Evolutionary conservation across 1,140 invertebrate species (phyloP), one percentile per base, ranked within the genome.

Genomic region (Brachionus calyciflorus): DNA sequence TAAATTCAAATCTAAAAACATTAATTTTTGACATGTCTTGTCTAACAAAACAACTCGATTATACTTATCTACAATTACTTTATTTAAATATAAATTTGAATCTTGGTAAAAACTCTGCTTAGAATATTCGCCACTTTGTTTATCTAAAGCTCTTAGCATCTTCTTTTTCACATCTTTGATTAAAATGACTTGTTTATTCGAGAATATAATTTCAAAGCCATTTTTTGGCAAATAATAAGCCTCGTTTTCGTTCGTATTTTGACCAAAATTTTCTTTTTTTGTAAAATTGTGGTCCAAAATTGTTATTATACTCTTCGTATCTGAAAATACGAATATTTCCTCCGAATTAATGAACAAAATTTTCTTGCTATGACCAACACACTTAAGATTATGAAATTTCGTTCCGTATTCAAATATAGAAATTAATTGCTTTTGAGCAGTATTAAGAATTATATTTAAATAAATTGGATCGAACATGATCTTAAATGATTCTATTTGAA

Each of bases 201-300:
- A 28, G 17, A 33, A 60, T 9, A 60, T 5, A 19, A 60, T 3
- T 19, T 60, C 55, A 37, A 60, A 60, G 14, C 30, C 55, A 17
- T 14, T 60, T 37, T 60, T 60, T 6, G 55, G 55, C 14, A 60
- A 60, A 37, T 60, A 60, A 60, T 33, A 60, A 9, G 33, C 30
- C 0, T 4, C 30, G n/a, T 37, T 17, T n/a, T 60, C 55, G n/a
- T 60, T 60, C 37, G 33, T 30, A 2, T 10, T 3, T 37, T 60
- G 55, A 28, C 55, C 55, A 60, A 60, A 60, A 3, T 33, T 17
- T 5, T n/a, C 12, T 37, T 60, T 60, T 60, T 37, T 60, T 26
- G 33, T 60, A 60, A 60, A 60, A 4, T 60, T 30, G 37, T 33
- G 30, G 3, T 60, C 55, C 12, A 60, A 17, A 14, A 60, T 30